phyloP scores from a whole-genome alignment of 2,888 invertebrate species.

The Hemicrepidius hirtus region DNA sequence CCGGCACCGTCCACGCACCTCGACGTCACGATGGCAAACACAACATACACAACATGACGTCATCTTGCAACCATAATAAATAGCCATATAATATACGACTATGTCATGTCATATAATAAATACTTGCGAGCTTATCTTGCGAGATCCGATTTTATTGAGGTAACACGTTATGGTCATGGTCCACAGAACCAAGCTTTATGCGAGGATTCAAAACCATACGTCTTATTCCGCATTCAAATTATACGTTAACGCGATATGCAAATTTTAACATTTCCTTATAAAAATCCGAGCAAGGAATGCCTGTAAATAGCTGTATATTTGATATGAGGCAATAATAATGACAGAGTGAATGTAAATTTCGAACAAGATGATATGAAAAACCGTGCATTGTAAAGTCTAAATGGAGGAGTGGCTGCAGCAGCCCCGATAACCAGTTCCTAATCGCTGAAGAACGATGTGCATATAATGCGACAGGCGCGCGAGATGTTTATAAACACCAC shows the following conservation, averaged over 20 bases:
- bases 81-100: conserved; percentile 51
- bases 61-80: conserved; percentile 51
- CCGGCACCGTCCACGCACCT: conserved; percentile 64
- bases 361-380: conserved; percentile 57
- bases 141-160: conserved; percentile 52
- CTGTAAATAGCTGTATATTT: conserved; percentile 36
- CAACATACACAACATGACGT: conserved; percentile 49
- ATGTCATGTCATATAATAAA: conserved; percentile 48
- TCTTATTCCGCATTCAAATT: conserved; percentile 32
- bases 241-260: conserved; percentile 23
- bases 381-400: conserved; percentile 57
- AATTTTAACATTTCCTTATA: conserved; percentile 36
- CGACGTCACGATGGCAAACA: conserved; percentile 57
- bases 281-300: conserved; percentile 29
- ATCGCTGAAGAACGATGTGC: conserved; percentile 67
- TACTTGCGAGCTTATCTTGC: conserved; percentile 42
- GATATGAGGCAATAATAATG: conserved; percentile 49
- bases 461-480: conserved; percentile 68
- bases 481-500: conserved; percentile 60
- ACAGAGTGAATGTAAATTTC: conserved; percentile 60
- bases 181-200: conserved; percentile 44
- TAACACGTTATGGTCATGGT: conserved; percentile 52
- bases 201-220: conserved; percentile 28
- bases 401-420: conserved; percentile 65
- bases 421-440: conserved; percentile 69